These are phyloP conservation scores for Harpagifer antarcticus DNA, from an alignment of 2,797 vertebrate genomes.

Conservation along the genomic window DNA sequence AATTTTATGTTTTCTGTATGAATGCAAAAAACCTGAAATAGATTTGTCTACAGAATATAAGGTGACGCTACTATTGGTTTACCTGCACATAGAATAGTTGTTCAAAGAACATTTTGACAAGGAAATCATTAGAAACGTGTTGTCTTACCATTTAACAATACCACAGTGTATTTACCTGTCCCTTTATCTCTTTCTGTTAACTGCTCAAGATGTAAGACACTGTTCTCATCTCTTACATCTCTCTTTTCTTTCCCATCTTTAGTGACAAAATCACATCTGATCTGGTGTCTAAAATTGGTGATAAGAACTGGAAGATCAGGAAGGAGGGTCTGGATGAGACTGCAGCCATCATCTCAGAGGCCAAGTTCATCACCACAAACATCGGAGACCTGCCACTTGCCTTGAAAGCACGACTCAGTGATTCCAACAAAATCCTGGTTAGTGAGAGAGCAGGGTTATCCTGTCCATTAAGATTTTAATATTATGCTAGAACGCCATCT, in stretches of 20 bases:
- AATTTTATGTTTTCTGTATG: no score
- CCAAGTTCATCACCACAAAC: constrained; percentile 94
- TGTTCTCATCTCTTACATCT: neutral
- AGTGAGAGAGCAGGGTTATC: constrained; percentile 23
- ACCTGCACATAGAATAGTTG: neutral
- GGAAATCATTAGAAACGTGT: neutral
- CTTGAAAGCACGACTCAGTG: constrained; percentile 92
- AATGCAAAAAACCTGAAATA: no score
- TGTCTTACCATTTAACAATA: neutral
- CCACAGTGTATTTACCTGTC: no score
- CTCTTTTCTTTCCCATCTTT: neutral
- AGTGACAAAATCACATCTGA: constrained; percentile 96
- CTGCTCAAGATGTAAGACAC: neutral
- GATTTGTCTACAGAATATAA: neutral
- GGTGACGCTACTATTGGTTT: neutral
- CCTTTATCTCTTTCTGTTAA: neutral
- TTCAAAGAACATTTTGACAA: neutral
- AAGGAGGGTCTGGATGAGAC: constrained; percentile 98
- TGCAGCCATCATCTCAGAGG: constrained; percentile 92
- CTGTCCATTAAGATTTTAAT: neutral
- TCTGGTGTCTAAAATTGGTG: constrained; percentile 92
- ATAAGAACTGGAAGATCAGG: constrained; percentile 99
- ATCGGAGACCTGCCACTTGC: constrained; percentile 93
- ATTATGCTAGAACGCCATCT: no score
- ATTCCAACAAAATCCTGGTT: constrained; percentile 99